phyloP scores from a whole-genome alignment of 2,888 invertebrate genomes.

The Limnephilus rhombicus region DNA sequence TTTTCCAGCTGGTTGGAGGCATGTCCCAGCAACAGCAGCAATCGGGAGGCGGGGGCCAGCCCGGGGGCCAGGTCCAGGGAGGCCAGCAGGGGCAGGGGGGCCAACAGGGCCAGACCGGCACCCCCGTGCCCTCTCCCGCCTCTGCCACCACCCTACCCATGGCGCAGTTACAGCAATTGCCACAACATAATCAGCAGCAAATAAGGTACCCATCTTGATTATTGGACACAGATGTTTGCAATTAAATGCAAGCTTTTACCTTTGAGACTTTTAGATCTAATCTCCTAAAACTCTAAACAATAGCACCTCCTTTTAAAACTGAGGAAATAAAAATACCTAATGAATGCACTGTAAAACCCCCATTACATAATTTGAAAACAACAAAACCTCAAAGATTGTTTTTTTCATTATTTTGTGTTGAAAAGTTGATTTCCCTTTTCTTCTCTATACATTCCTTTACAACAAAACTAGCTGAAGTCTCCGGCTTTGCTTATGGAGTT shows the following conservation, averaged over 20 bases:
- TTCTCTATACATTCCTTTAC: too few species aligned
- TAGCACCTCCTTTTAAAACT: too few species aligned
- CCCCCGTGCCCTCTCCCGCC: conserved; percentile 69
- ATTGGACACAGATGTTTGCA: background rate
- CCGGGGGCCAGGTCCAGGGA: conserved; percentile 18
- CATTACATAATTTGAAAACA: too few species aligned
- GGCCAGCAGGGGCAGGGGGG: conserved; percentile 21
- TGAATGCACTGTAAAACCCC: too few species aligned
- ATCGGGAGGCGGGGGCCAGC: background rate
- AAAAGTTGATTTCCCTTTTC: too few species aligned
- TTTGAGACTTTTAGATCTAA: background rate
- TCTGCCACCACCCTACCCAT: conserved; percentile 83
- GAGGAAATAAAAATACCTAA: too few species aligned
- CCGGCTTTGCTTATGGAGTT: too few species aligned
- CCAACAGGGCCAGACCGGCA: conserved; percentile 65
- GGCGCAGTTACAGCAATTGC: conserved; percentile 85
- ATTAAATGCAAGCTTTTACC: background rate
- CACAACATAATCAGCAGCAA: conserved; percentile 79
- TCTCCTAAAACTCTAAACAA: too few species aligned
- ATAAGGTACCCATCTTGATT: conserved; percentile 71
- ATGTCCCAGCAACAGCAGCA: conserved; percentile 58
- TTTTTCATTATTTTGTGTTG: too few species aligned
- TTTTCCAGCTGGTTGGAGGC: conserved; percentile 47
- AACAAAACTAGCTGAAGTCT: too few species aligned
- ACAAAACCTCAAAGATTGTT: too few species aligned